These are phyloP conservation scores for Platycercus adscitus DNA, from an alignment of 2,113 vertebrate genomes.

Conservation along the genomic window DNA sequence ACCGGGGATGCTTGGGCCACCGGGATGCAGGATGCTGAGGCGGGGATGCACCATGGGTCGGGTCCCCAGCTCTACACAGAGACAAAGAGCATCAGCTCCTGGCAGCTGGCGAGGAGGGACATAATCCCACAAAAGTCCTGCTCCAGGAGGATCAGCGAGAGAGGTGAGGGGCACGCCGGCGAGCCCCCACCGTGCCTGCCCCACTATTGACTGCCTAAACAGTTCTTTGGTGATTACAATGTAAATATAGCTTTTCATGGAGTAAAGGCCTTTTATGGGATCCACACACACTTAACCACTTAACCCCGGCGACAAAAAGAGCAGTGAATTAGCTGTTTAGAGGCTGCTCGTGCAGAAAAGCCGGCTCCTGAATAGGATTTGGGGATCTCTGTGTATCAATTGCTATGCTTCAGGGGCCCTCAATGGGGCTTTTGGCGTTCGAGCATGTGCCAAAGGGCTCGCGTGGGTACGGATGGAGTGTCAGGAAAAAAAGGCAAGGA, in stretches of 20 bases:
- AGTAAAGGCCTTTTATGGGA: constrained; percentile 75
- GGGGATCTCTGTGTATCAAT: constrained; percentile 80
- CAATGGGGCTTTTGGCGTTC: constrained; percentile 69
- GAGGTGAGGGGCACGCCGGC: neutral
- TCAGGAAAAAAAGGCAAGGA: neutral
- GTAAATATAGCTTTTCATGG: constrained; percentile 79
- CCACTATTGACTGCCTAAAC: constrained; percentile 65
- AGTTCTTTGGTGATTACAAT: constrained; percentile 76
- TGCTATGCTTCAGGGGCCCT: constrained; percentile 72
- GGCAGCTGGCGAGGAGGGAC: constrained; percentile 66
- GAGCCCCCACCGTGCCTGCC: constrained; percentile 7
- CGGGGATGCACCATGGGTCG: neutral
- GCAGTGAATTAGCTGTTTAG: constrained; percentile 76
- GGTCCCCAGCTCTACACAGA: neutral
- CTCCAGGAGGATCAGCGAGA: constrained; percentile 15
- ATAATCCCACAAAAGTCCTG: constrained; percentile 67
- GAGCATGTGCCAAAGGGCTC: constrained; percentile 76
- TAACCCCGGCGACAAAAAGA: constrained; percentile 81
- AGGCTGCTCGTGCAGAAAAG: constrained; percentile 77
- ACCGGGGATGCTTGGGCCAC: rapidly evolving
- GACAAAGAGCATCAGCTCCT: constrained; percentile 18
- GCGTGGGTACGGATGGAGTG: constrained; percentile 23
- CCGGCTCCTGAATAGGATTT: constrained; percentile 77
- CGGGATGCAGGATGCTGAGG: neutral
- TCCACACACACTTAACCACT: constrained; percentile 81